Conservation (phyloP, 2,113 vertebrate genomes). For the Bathybates hornii region DNA sequence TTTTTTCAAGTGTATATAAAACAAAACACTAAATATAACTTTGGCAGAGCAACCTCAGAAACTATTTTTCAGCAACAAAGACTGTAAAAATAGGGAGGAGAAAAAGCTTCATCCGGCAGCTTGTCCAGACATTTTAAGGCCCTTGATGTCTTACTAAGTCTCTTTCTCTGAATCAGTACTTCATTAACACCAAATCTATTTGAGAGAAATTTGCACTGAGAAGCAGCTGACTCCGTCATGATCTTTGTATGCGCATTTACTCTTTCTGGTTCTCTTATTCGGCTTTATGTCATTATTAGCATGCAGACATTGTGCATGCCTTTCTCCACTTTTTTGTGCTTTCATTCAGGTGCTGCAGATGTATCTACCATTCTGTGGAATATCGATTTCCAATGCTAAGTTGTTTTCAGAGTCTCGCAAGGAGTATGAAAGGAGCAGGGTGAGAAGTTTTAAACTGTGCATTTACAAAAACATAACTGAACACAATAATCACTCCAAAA, state of each 20-base stretch:
- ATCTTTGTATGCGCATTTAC: not conserved
- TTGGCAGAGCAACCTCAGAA: not conserved
- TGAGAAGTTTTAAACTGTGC: conserved; percentile 39
- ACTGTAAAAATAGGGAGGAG: not conserved
- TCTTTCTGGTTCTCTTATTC: not conserved
- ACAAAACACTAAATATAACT: not conserved
- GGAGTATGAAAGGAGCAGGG: conserved; percentile 74
- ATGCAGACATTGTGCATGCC: not conserved
- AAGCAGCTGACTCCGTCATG: not conserved
- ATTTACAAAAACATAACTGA: not conserved
- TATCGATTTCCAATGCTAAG: conserved; percentile 74
- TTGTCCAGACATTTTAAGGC: not conserved
- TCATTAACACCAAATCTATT: conserved; percentile 21
- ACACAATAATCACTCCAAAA: not conserved
- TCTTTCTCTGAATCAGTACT: conserved; percentile 31
- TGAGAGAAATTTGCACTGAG: not conserved
- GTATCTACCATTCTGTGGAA: conserved; percentile 75
- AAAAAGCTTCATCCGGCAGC: not conserved
- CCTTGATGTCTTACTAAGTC: not conserved
- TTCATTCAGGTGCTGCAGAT: conserved; percentile 72
- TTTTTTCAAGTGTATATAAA: not conserved
- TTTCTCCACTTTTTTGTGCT: not conserved
- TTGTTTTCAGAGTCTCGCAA: conserved; percentile 75
- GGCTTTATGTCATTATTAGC: not conserved
- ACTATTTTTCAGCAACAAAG: not conserved